These are phyloP conservation scores for Hypolimnas misippus DNA, from an alignment of 2,888 invertebrate genomes.

Conservation along the genomic window DNA sequence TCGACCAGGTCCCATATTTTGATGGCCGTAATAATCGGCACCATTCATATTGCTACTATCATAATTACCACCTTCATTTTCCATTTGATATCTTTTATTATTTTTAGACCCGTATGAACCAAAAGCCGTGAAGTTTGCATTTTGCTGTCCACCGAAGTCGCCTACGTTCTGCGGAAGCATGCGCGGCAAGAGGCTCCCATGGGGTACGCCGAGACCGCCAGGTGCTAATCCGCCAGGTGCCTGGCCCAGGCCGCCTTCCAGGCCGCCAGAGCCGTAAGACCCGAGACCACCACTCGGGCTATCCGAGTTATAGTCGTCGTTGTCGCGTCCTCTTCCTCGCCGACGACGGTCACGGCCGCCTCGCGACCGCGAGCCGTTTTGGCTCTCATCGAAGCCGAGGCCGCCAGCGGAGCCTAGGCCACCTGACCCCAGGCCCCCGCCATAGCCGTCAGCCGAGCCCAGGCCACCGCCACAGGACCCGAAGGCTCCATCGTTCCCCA, in stretches of 20 bases:
- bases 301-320: constrained; percentile 61
- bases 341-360: constrained; percentile 70
- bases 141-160: constrained; percentile 63
- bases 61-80: constrained; percentile 54
- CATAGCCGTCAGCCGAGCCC: constrained; percentile 42
- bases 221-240: constrained; percentile 59
- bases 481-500: constrained; percentile 51
- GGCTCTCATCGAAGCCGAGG: constrained; percentile 50
- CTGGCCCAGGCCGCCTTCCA: constrained; percentile 57
- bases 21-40: constrained; percentile 62
- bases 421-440: constrained; percentile 46
- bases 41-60: constrained; percentile 54
- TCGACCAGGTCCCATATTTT: constrained; percentile 69
- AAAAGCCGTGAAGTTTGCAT: constrained; percentile 77
- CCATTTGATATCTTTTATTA: constrained; percentile 55
- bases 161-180: constrained; percentile 68
- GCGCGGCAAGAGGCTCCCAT: constrained; percentile 77
- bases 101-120: constrained; percentile 72
- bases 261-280: constrained; percentile 52
- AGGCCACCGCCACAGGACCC: constrained; percentile 45
- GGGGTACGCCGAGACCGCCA: constrained; percentile 75
- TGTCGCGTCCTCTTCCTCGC: constrained; percentile 74
- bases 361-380: constrained; percentile 55
- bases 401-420: constrained; percentile 52
- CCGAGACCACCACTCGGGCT: constrained; percentile 56